Evolutionary conservation across 1,140 invertebrate species (phyloP).

Genomic region (Sinella curviseta): DNA sequence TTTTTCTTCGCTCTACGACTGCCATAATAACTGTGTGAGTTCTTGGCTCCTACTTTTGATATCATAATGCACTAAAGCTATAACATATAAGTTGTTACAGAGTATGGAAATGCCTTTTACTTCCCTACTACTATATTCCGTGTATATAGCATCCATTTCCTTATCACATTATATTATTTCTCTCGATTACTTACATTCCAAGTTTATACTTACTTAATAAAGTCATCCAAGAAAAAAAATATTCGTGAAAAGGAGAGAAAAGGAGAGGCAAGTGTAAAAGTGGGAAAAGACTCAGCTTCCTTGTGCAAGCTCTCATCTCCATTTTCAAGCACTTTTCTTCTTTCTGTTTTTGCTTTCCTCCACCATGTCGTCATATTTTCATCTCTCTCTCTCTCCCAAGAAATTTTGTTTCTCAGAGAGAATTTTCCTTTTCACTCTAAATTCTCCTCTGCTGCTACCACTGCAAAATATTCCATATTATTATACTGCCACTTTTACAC

Average conservation of each 20-base stretch:
- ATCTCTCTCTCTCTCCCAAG: conserved; percentile 18
- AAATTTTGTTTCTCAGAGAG: background rate
- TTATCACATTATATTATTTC: background rate
- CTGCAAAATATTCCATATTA: too few relatives aligned
- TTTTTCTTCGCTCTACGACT: background rate
- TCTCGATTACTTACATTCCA: background rate
- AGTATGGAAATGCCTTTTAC: background rate
- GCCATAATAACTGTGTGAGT: background rate
- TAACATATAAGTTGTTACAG: background rate
- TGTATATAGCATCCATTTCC: background rate
- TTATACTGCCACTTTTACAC: too few relatives aligned
- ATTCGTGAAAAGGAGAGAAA: background rate
- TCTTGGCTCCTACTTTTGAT: conserved; percentile 23
- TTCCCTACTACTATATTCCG: background rate
- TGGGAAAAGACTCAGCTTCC: background rate
- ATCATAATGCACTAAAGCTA: background rate
- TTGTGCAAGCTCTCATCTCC: conserved; percentile 25
- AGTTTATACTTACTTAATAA: conserved; percentile 6
- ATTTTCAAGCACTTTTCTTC: conserved; percentile 23
- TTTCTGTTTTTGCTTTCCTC: background rate
- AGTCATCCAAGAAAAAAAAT: background rate
- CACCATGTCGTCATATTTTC: conserved; percentile 29
- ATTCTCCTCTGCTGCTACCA: too few relatives aligned
- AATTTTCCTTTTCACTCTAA: background rate
- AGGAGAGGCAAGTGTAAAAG: background rate